phyloP scores from a whole-genome alignment of 2,888 invertebrate species.

The Mimas tiliae region DNA sequence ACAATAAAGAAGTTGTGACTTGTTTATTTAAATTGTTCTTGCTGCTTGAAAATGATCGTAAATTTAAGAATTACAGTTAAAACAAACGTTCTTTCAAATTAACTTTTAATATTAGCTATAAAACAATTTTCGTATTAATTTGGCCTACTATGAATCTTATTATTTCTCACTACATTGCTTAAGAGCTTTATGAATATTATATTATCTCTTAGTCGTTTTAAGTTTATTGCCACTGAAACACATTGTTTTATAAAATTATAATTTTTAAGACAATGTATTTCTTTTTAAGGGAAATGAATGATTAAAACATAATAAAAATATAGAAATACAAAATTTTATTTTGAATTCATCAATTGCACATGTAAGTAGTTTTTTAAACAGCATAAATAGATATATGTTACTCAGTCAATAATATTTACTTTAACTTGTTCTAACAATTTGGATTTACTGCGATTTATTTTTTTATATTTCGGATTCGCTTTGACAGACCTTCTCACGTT shows the following conservation, averaged over 20 bases:
- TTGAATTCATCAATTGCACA: slow-evolving; percentile 32
- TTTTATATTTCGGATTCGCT: slow-evolving; percentile 81
- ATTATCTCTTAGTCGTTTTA: background rate
- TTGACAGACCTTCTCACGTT: slow-evolving; percentile 77
- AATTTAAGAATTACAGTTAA: too few relatives aligned
- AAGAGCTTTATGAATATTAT: background rate
- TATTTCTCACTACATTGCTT: background rate
- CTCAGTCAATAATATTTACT: slow-evolving; percentile 72
- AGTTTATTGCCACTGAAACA: background rate
- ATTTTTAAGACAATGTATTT: background rate
- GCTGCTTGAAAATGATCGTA: too few relatives aligned
- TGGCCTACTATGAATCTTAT: too few relatives aligned
- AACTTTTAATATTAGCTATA: too few relatives aligned
- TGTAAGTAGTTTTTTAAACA: slow-evolving; percentile 30
- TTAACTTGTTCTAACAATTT: slow-evolving; percentile 77
- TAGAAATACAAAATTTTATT: slow-evolving; percentile 32
- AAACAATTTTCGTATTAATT: too few relatives aligned
- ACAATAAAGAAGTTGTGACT: too few relatives aligned
- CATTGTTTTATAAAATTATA: background rate
- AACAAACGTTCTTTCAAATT: too few relatives aligned
- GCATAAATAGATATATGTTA: slow-evolving; percentile 12
- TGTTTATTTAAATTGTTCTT: too few relatives aligned
- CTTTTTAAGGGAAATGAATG: background rate
- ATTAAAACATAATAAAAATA: slow-evolving; percentile 28
- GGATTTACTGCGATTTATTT: slow-evolving; percentile 76